Conservation (phyloP, 2,113 vertebrate species). For the Chaetops frenatus region DNA sequence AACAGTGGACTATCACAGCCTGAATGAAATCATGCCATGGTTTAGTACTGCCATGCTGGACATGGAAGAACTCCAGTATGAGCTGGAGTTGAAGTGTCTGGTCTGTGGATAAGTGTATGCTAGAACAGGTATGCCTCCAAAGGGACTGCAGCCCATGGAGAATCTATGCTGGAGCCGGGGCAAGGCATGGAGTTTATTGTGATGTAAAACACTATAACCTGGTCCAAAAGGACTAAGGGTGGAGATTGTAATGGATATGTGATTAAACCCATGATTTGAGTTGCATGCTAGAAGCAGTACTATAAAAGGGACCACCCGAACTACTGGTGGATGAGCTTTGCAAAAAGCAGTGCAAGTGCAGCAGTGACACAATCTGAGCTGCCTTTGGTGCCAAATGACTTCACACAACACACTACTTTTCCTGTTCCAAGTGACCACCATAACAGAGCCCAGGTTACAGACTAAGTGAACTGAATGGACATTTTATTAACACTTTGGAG, state of each 20-base stretch:
- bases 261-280: background rate
- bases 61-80: background rate
- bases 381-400: background rate
- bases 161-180: background rate
- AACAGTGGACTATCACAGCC: background rate
- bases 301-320: background rate
- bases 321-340: background rate
- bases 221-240: background rate
- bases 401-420: background rate
- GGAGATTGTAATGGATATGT: background rate
- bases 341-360: background rate
- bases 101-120: background rate
- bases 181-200: background rate
- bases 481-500: background rate
- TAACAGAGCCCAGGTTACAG: background rate
- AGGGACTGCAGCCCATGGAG: background rate
- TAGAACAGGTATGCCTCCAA: background rate
- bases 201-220: background rate
- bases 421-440: background rate
- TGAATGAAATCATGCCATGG: background rate
- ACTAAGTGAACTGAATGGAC: background rate
- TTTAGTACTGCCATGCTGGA: background rate
- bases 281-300: background rate
- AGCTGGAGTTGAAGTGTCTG: background rate
- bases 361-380: background rate